Evolutionary conservation across 2,888 invertebrate genomes (phyloP).

Genomic region (Caenorhabditis drosophilae): DNA sequence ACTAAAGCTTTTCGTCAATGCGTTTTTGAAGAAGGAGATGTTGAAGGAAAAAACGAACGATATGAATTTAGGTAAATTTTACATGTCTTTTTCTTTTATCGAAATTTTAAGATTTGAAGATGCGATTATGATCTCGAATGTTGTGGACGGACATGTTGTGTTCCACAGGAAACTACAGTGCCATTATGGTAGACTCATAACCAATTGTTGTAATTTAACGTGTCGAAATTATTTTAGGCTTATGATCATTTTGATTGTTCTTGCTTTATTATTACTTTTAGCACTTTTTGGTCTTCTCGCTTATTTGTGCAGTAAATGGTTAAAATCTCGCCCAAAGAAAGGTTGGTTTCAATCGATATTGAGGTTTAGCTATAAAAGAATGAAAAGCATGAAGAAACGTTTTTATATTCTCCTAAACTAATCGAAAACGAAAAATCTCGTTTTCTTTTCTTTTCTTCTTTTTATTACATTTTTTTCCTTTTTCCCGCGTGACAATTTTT

Average conservation of each 20-base stretch:
- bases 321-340: constrained; percentile 60
- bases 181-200: constrained; percentile 55
- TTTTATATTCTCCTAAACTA: no score
- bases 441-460: neutral
- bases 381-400: no score
- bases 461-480: neutral
- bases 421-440: neutral
- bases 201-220: no score
- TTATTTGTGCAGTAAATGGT: constrained; percentile 56
- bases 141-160: constrained; percentile 66
- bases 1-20: constrained; percentile 63
- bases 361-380: constrained; percentile 1
- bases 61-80: constrained; percentile 61
- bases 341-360: constrained; percentile 38
- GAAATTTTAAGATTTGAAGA: constrained; percentile 38
- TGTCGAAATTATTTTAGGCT: constrained; percentile 63
- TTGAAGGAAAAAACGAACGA: constrained; percentile 66
- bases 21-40: constrained; percentile 65
- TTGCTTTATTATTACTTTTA: constrained; percentile 51
- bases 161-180: constrained; percentile 57
- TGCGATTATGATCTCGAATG: constrained; percentile 65
- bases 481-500: constrained; percentile 5
- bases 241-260: constrained; percentile 55
- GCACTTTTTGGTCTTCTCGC: constrained; percentile 54
- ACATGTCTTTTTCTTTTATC: constrained; percentile 4